These are phyloP conservation scores for Myiopsitta monachus DNA, from an alignment of 2,113 vertebrate species.

Conservation along the genomic window DNA sequence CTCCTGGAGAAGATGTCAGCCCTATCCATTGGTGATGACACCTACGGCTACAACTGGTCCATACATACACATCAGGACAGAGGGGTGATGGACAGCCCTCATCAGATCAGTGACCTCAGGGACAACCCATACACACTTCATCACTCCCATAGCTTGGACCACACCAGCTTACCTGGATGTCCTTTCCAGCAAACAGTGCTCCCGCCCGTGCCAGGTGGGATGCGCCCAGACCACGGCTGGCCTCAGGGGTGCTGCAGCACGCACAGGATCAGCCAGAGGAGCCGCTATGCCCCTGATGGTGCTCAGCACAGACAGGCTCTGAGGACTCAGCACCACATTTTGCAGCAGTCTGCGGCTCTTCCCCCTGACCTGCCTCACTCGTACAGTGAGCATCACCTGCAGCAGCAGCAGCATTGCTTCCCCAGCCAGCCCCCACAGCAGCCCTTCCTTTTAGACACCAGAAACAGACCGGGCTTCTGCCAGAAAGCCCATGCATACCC, in stretches of 20 bases:
- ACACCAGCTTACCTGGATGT: not conserved
- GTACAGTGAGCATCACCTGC: fast-evolving
- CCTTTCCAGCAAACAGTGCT: not conserved
- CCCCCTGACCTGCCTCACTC: not conserved
- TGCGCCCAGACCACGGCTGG: not conserved
- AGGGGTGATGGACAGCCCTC: not conserved
- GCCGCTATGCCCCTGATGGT: fast-evolving
- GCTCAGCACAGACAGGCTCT: not conserved
- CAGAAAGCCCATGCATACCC: not conserved
- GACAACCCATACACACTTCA: not conserved
- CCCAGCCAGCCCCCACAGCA: not conserved
- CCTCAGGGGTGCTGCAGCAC: fast-evolving
- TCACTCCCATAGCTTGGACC: not conserved
- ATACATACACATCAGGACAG: not conserved
- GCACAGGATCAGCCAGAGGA: fast-evolving
- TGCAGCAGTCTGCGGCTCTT: fast-evolving
- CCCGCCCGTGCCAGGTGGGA: fast-evolving
- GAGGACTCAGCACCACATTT: not conserved
- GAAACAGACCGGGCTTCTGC: not conserved
- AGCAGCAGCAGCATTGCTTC: not conserved
- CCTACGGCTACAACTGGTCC: not conserved
- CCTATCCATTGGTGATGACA: not conserved
- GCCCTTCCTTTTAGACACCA: not conserved
- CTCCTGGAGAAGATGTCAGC: constrained; percentile 14
- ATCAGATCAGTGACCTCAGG: not conserved